Conservation (phyloP, 2,113 vertebrate genomes). For the Lycaon pictus region DNA sequence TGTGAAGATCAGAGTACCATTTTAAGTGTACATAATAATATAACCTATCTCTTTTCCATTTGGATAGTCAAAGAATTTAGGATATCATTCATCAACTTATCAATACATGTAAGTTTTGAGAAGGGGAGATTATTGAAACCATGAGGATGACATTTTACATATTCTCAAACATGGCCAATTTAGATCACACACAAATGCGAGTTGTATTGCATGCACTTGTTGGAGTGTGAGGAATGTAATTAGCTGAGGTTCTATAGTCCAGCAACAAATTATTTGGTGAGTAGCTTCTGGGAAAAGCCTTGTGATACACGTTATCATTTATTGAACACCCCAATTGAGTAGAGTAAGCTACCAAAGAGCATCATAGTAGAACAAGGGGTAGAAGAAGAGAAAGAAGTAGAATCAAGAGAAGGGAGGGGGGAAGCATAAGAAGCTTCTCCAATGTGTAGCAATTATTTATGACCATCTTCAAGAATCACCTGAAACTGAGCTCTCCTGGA, state of each 20-base stretch:
- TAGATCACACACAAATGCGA: background rate
- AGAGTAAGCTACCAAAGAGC: background rate
- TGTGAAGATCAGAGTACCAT: background rate
- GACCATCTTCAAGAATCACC: background rate
- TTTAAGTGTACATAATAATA: background rate
- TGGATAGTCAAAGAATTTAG: background rate
- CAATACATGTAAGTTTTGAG: background rate
- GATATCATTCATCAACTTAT: conserved; percentile 9
- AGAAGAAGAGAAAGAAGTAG: background rate
- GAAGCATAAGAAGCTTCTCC: background rate
- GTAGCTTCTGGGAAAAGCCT: background rate
- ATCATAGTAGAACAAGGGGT: background rate
- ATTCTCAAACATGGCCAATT: background rate
- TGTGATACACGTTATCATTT: background rate
- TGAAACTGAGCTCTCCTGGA: background rate
- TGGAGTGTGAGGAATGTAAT: background rate
- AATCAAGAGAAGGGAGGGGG: background rate
- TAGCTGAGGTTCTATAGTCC: background rate
- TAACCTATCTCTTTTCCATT: background rate
- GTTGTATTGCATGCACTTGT: background rate
- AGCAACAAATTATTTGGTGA: background rate
- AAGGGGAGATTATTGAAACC: background rate
- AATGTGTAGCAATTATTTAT: background rate
- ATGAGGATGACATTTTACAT: background rate
- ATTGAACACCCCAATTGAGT: background rate